Evolutionary conservation across 1,140 invertebrate species (phyloP), one percentile per base, ranked within the genome.

Genomic region (Bombus affinis): DNA sequence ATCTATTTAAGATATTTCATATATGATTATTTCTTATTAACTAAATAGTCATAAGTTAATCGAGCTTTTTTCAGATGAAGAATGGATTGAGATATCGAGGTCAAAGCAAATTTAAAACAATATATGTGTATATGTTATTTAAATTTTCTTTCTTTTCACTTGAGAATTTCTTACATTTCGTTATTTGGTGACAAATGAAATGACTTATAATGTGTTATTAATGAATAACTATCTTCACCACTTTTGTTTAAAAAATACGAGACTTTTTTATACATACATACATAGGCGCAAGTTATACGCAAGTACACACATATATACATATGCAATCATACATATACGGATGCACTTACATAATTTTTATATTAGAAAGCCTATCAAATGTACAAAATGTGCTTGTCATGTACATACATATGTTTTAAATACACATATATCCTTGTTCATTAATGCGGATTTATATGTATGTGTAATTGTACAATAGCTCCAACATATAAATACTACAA

Each of bases 261-360:
- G 86, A 88, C 81, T 88, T 89, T 76, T 85, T 82, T 90, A 83
- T 84, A 84, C 77, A 90, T 91, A 91, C 86, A 90, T 88, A 90
- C 86, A 90, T 90, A 89, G 81, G 86, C 87, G 89, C 88, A 59
- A 86, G 88, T 87, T 85, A 87, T 85, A 87, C 62, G 74, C 77
- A 86, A 86, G 73, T 88, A 84, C 78, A 88, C 79, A 86, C 84
- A 86, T 81, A 77, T 82, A 87, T 88, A 79, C 81, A 88, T 87
- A 85, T 84, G 82, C 77, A 85, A 77, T 86, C 71, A 86, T 88
- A 88, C 85, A 87, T 86, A 86, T 86, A 88, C 75, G 81, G 59
- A 90, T 90, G 84, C 72, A 84, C 82, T 89, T 75, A 82, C 78
- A 85, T 87, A 88, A 86, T 91, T 88, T 87, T 90, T 91, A 91